phyloP scores from a whole-genome alignment of 2,113 vertebrate species.

The Holacanthus passer region DNA sequence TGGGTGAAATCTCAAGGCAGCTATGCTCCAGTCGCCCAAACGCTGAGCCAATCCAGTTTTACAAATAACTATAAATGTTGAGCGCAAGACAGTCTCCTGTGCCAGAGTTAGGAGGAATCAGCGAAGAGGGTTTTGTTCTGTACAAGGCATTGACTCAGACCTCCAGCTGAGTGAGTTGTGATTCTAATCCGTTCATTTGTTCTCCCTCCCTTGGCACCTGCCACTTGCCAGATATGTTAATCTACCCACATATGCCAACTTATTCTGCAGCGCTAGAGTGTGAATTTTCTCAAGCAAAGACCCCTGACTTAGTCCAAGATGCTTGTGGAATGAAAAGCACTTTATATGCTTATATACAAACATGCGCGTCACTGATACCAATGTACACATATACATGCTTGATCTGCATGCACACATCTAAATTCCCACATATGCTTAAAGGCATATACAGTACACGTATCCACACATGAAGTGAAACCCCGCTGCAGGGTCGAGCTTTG shows the following conservation, averaged over 20 bases:
- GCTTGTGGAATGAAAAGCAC: neutral
- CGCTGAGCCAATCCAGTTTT: slow-evolving; percentile 47
- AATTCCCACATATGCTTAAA: neutral
- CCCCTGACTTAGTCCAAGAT: slow-evolving; percentile 1
- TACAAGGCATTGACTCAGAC: slow-evolving; percentile 56
- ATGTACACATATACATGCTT: neutral
- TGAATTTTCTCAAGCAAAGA: slow-evolving; percentile 25
- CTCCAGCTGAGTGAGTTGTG: slow-evolving; percentile 65
- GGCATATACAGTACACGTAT: neutral
- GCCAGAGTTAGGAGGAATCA: slow-evolving; percentile 51
- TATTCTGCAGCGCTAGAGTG: slow-evolving; percentile 2
- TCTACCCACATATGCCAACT: slow-evolving; percentile 44
- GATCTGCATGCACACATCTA: neutral
- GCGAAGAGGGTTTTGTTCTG: slow-evolving; percentile 50
- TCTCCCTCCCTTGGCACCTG: slow-evolving; percentile 35
- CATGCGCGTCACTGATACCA: neutral
- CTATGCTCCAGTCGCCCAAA: slow-evolving; percentile 51
- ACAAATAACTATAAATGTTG: slow-evolving; percentile 59
- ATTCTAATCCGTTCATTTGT: slow-evolving; percentile 71
- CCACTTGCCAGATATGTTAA: slow-evolving; percentile 61
- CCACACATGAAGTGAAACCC: slow-evolving; percentile 39
- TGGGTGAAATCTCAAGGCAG: slow-evolving; percentile 56
- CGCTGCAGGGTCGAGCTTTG: slow-evolving; percentile 57
- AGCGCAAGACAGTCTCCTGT: slow-evolving; percentile 45
- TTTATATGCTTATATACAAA: neutral